Evolutionary conservation across 2,113 vertebrate species (phyloP).

Genomic region (Syngnathus floridae): DNA sequence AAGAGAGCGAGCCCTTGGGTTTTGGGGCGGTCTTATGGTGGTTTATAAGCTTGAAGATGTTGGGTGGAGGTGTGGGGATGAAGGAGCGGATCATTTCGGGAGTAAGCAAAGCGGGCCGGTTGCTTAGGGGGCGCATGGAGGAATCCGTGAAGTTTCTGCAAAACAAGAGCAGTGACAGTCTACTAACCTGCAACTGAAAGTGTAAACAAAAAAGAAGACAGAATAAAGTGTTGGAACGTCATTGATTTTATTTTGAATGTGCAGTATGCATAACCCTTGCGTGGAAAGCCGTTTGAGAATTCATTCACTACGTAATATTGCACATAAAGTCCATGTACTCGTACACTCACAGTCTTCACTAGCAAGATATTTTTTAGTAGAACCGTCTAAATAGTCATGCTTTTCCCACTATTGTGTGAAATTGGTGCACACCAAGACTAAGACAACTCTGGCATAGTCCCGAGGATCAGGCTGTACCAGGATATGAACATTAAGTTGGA

Average conservation of each 20-base stretch:
- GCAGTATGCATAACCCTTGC: too few relatives aligned
- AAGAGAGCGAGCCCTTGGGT: slow-evolving; percentile 76
- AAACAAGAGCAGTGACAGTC: slow-evolving; percentile 60
- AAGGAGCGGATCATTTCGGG: slow-evolving; percentile 61
- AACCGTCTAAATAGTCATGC: not conserved
- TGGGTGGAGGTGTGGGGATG: slow-evolving; percentile 80
- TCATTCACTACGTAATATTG: too few relatives aligned
- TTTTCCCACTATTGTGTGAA: not conserved
- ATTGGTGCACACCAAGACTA: not conserved
- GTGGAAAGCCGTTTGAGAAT: too few relatives aligned
- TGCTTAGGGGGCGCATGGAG: slow-evolving; percentile 48
- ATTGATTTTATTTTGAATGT: too few relatives aligned
- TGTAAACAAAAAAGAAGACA: slow-evolving; percentile 11
- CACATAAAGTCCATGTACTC: too few relatives aligned
- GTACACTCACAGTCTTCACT: too few relatives aligned
- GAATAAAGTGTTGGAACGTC: too few relatives aligned
- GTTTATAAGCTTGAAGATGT: slow-evolving; percentile 76
- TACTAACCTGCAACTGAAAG: not conserved
- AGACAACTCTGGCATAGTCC: not conserved
- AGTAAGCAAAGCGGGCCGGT: slow-evolving; percentile 49
- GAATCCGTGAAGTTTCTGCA: slow-evolving; percentile 80
- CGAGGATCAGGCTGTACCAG: too few relatives aligned
- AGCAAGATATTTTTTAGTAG: too few relatives aligned
- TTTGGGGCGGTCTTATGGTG: slow-evolving; percentile 74
- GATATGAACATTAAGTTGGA: too few relatives aligned